A percentile compares a stretch with the other conserved stretches of the same genome.
Evolutionary conservation across 2,888 invertebrate species (phyloP).

Genomic region (Escarpia spicata): DNA sequence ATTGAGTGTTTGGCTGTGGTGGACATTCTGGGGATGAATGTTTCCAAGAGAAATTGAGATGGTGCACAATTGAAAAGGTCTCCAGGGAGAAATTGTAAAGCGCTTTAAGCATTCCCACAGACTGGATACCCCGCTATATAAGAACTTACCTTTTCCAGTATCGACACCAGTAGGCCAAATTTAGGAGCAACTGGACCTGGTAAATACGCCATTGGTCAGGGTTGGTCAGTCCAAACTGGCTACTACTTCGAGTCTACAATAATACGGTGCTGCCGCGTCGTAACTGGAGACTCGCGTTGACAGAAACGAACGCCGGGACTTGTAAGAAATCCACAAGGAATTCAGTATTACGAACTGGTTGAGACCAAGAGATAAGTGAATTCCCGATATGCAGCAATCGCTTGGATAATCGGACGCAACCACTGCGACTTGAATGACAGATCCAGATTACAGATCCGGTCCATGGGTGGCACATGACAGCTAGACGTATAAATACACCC

Average conservation of each 20-base stretch:
- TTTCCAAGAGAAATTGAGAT: too few relatives aligned
- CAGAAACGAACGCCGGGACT: neutral
- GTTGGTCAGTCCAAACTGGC: neutral
- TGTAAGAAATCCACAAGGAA: neutral
- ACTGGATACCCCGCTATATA: too few relatives aligned
- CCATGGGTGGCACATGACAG: neutral
- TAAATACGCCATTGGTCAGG: too few relatives aligned
- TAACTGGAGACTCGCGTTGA: neutral
- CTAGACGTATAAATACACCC: neutral
- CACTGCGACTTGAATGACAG: neutral
- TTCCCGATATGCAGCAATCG: neutral
- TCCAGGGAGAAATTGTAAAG: too few relatives aligned
- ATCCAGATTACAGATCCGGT: neutral
- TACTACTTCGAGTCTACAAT: neutral
- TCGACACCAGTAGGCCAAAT: too few relatives aligned
- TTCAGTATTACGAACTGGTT: neutral
- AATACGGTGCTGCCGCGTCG: neutral
- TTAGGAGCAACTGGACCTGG: too few relatives aligned
- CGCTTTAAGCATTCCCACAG: too few relatives aligned
- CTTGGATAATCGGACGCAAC: constrained; percentile 7
- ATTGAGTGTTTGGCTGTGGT: too few relatives aligned
- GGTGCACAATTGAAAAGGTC: too few relatives aligned
- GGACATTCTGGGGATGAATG: too few relatives aligned
- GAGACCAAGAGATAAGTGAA: neutral
- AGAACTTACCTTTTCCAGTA: too few relatives aligned